These are phyloP conservation scores for Pseudomyrmex cubaensis DNA, from an alignment of 1,140 invertebrate genomes.

Conservation along the genomic window DNA sequence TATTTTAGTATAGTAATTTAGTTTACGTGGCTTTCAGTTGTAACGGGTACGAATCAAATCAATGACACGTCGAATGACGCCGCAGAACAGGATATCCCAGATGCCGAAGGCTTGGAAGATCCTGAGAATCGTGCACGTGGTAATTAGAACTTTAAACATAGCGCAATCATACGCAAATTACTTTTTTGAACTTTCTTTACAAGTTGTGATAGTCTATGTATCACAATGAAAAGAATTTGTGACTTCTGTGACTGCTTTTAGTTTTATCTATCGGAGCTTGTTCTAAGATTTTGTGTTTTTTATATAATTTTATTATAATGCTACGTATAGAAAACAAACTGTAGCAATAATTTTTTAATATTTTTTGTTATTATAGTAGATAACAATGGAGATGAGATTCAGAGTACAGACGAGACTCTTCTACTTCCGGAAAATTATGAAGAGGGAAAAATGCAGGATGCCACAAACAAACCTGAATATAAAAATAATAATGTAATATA, in stretches of 20 bases:
- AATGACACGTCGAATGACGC: constrained; percentile 46
- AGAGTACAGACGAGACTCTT: constrained; percentile 27
- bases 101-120: constrained; percentile 13
- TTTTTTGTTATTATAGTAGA: constrained; percentile 37
- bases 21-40: constrained; percentile 70
- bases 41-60: constrained; percentile 58
- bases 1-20: constrained; percentile 68
- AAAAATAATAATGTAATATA: constrained; percentile 17
- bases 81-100: constrained; percentile 2
- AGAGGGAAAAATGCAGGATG: constrained; percentile 24
- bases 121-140: constrained; percentile 54
- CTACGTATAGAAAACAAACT: not conserved
- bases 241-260: no score
- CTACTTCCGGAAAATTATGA: constrained; percentile 44
- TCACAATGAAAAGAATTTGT: not conserved
- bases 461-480: constrained; percentile 21
- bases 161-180: not conserved
- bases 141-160: constrained; percentile 45
- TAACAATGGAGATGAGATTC: constrained; percentile 49
- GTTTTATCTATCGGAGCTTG: no score
- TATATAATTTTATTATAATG: not conserved
- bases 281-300: no score
- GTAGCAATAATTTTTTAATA: constrained; percentile 23
- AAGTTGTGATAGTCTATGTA: not conserved
- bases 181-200: not conserved